Conservation (phyloP, 2,888 invertebrate species). For the Trichogramma dendrolimi region DNA sequence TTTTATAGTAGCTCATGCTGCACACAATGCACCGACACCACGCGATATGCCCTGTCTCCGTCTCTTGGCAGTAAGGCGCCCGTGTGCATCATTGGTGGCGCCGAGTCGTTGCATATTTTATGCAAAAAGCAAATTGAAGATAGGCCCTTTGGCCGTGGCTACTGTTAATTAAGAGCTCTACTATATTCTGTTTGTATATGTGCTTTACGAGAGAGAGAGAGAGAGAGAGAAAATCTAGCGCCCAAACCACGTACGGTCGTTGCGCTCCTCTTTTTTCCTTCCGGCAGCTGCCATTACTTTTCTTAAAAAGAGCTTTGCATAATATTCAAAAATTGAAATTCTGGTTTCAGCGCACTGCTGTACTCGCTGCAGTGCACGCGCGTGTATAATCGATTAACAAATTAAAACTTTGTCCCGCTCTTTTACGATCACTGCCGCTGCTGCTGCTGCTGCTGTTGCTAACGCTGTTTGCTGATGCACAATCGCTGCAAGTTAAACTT, state of each 20-base stretch:
- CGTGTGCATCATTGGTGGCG: constrained; percentile 24
- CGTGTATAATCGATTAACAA: constrained; percentile 17
- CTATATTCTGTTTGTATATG: background rate
- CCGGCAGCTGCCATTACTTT: background rate
- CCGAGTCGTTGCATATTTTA: constrained; percentile 35
- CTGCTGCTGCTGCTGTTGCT: constrained; percentile 18
- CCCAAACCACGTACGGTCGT: constrained; percentile 24
- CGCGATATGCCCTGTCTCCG: too few species aligned
- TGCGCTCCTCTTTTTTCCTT: background rate
- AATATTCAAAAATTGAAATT: constrained; percentile 20
- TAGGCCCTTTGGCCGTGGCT: constrained; percentile 23
- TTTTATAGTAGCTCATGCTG: constrained; percentile 25
- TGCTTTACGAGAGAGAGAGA: too few species aligned
- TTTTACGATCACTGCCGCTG: constrained; percentile 21
- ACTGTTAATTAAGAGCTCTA: constrained; percentile 33
- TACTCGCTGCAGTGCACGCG: too few species aligned
- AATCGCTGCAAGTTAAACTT: too few species aligned
- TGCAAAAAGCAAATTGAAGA: constrained; percentile 32
- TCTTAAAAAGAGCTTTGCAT: constrained; percentile 5
- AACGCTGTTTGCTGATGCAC: background rate
- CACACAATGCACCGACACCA: too few species aligned
- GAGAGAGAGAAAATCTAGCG: constrained; percentile 29
- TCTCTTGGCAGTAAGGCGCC: too few species aligned
- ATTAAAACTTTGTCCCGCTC: constrained; percentile 18
- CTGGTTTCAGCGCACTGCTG: background rate